These are phyloP conservation scores for Oopsacas minuta DNA, from an alignment of 37 sponge, comb jelly and placozoan genomes.

Conservation along the genomic window DNA sequence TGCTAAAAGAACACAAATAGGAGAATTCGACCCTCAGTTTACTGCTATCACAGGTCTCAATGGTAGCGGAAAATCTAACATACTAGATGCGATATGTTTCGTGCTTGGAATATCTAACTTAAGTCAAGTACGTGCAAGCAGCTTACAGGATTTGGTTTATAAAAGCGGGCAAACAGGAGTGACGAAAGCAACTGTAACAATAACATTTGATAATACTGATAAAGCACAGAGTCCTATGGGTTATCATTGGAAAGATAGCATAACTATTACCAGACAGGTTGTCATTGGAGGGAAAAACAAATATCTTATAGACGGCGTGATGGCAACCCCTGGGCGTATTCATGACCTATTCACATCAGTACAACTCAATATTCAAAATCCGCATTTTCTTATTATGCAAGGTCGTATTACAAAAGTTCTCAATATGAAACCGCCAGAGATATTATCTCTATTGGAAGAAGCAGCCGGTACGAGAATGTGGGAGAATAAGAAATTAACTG, in stretches of 20 bases:
- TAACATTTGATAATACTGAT: constrained; percentile 89
- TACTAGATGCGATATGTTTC: constrained; percentile 91
- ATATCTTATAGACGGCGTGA: constrained; percentile 91
- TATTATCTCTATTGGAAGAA: constrained; percentile 92
- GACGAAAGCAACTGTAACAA: constrained; percentile 95
- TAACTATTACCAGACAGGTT: constrained; percentile 83
- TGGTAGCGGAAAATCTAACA: constrained; percentile 98
- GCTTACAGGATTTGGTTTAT: constrained; percentile 93
- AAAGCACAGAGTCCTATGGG: constrained; percentile 90
- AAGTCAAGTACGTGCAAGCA: constrained; percentile 88
- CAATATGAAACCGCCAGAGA: constrained; percentile 99
- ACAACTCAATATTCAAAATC: constrained; percentile 95
- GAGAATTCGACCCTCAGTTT: constrained; percentile 83
- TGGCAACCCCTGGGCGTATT: constrained; percentile 81
- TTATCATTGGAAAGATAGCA: constrained; percentile 76
- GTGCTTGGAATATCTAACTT: constrained; percentile 91
- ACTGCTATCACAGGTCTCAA: constrained; percentile 97
- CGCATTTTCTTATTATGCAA: constrained; percentile 99
- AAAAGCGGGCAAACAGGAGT: constrained; percentile 95
- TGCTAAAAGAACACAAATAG: constrained; percentile 83
- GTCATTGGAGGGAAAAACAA: constrained; percentile 97
- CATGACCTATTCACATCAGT: constrained; percentile 94
- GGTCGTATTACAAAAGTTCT: constrained; percentile 70
- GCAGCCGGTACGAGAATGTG: constrained; percentile 97
- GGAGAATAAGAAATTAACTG: constrained; percentile 86